These are phyloP conservation scores for Pelodiscus sinensis DNA, from an alignment of 2,113 vertebrate genomes.

Conservation along the genomic window DNA sequence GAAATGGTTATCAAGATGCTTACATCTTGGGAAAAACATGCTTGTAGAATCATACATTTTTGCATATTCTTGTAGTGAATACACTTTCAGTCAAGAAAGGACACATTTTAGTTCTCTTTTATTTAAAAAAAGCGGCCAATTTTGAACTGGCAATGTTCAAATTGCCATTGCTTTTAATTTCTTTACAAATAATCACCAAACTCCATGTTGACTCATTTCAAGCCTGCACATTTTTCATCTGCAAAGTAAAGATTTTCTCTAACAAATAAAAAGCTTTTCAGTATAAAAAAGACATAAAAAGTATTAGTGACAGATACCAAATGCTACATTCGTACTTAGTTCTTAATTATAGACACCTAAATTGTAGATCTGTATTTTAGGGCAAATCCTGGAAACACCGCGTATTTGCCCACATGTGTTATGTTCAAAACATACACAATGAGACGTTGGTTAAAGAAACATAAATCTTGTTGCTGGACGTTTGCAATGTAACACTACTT, in stretches of 20 bases:
- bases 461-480: not conserved
- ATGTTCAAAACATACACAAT: not conserved
- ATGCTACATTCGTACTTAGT: slow-evolving; percentile 60
- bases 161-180: slow-evolving; percentile 11
- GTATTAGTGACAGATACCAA: slow-evolving; percentile 22
- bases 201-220: slow-evolving; percentile 10
- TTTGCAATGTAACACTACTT: not conserved
- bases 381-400: not conserved
- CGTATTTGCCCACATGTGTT: not conserved
- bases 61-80: not conserved
- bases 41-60: not conserved
- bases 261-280: not conserved
- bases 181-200: slow-evolving; percentile 29
- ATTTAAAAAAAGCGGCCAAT: not conserved
- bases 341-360: not conserved
- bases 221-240: slow-evolving; percentile 15
- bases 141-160: slow-evolving; percentile 19
- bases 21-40: not conserved
- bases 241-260: not conserved
- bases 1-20: slow-evolving; percentile 29
- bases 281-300: not conserved
- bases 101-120: not conserved
- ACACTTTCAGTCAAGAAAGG: not conserved
- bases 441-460: not conserved
- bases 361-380: not conserved